Evolutionary conservation across 2,113 vertebrate genomes (phyloP).

Genomic region (Cyanocitta stelleri): DNA sequence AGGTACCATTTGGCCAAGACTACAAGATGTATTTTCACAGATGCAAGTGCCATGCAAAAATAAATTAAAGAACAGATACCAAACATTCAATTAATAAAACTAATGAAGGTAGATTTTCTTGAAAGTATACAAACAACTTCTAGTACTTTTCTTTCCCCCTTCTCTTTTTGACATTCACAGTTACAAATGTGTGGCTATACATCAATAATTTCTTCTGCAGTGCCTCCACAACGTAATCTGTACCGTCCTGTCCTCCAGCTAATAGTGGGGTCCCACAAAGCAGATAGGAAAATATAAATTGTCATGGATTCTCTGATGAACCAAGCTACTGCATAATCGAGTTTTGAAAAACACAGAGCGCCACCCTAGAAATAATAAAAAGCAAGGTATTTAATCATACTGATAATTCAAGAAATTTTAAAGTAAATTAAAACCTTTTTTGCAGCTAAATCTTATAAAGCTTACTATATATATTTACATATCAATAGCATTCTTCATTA

Average conservation of each 20-base stretch:
- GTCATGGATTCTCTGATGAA: conserved; percentile 99
- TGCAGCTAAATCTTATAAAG: neutral
- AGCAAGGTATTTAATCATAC: neutral
- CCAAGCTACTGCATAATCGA: conserved; percentile 98
- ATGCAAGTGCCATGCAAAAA: conserved; percentile 83
- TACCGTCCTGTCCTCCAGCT: conserved; percentile 97
- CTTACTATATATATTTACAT: neutral
- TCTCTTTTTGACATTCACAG: conserved; percentile 62
- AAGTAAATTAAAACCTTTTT: neutral
- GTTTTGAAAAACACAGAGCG: conserved; percentile 89
- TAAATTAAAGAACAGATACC: conserved; percentile 81
- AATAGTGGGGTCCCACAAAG: conserved; percentile 97
- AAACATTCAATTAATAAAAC: conserved; percentile 80
- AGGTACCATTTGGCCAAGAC: conserved; percentile 74
- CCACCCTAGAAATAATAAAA: conserved; percentile 74
- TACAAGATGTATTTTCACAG: conserved; percentile 72
- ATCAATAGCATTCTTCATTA: neutral
- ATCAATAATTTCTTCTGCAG: conserved; percentile 95
- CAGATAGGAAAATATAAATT: conserved; percentile 97
- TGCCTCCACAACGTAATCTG: conserved; percentile 93
- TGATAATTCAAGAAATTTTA: neutral
- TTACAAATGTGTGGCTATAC: conserved; percentile 77
- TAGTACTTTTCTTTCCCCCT: conserved; percentile 70
- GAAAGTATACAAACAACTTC: conserved; percentile 79
- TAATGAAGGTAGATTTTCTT: conserved; percentile 78